Evolutionary conservation across 1,140 invertebrate genomes (phyloP).

Genomic region (Drosophila sucinea): DNA sequence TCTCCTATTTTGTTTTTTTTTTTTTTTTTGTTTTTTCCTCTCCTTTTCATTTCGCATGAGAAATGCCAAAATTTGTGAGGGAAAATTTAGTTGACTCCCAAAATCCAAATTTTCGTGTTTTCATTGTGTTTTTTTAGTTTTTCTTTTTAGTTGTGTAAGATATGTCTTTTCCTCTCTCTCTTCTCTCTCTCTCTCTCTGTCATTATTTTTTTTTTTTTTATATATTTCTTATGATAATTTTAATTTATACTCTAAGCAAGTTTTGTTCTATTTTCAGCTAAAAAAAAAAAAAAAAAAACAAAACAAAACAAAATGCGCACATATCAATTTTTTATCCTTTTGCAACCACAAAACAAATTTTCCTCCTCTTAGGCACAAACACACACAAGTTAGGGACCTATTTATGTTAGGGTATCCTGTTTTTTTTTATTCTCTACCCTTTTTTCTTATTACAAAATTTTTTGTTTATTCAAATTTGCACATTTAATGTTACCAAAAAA

Average conservation of each 20-base stretch:
- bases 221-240: constrained; percentile 13
- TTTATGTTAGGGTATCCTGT: constrained; percentile 10
- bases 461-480: constrained; percentile 23
- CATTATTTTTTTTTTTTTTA: not conserved
- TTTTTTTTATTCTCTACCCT: not conserved
- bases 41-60: not conserved
- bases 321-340: constrained; percentile 17
- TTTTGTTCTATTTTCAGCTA: constrained; percentile 62
- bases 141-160: constrained; percentile 23
- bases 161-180: constrained; percentile 15
- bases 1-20: constrained; percentile 32
- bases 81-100: not conserved
- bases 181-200: not conserved
- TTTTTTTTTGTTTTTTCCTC: constrained; percentile 22
- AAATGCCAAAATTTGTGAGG: constrained; percentile 20
- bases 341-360: constrained; percentile 16
- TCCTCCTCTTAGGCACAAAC: constrained; percentile 7
- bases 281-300: constrained; percentile 34
- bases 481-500: constrained; percentile 20
- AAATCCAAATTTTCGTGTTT: not conserved
- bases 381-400: constrained; percentile 8
- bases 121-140: constrained; percentile 8
- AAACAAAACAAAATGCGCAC: constrained; percentile 14
- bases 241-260: constrained; percentile 47
- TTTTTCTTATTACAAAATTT: constrained; percentile 13